A percentile compares a stretch with the other conserved stretches of the same genome.
These are phyloP conservation scores for Rhorus exstirpatorius DNA, from an alignment of 2,888 invertebrate species.

Conservation along the genomic window DNA sequence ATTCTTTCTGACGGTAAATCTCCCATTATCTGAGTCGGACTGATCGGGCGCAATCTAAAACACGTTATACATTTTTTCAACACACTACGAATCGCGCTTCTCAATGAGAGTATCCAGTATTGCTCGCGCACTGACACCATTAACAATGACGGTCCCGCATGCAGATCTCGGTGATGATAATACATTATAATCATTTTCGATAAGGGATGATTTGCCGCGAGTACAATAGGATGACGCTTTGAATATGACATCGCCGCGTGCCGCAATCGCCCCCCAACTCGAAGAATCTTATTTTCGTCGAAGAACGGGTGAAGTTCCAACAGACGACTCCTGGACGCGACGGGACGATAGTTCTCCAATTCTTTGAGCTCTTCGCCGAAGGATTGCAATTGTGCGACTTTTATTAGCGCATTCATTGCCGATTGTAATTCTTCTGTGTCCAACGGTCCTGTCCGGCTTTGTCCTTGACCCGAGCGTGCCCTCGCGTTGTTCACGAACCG, in stretches of 20 bases:
- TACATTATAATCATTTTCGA: constrained; percentile 38
- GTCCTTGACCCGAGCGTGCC: no score
- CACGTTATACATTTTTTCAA: constrained; percentile 41
- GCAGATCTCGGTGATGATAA: neutral
- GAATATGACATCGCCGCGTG: constrained; percentile 9
- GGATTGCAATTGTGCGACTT: constrained; percentile 1
- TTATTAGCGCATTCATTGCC: neutral
- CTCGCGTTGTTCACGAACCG: constrained; percentile 28
- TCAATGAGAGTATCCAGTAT: constrained; percentile 37
- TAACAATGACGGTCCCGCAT: neutral
- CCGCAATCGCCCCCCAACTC: constrained; percentile 1
- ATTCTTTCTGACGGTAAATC: constrained; percentile 29
- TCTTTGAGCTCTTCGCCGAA: neutral
- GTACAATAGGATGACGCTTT: constrained; percentile 48
- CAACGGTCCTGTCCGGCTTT: neutral
- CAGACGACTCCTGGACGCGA: neutral
- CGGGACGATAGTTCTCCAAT: neutral
- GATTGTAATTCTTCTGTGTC: constrained; percentile 1
- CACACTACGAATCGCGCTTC: constrained; percentile 24
- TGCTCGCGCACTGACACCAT: constrained; percentile 4
- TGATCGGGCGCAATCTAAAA: constrained; percentile 39
- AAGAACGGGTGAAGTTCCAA: neutral
- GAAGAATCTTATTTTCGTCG: neutral
- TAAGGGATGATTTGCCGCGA: constrained; percentile 51
- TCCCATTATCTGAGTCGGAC: constrained; percentile 44